Evolutionary conservation across 2,888 invertebrate species (phyloP).

Genomic region (Saturnia pavonia): DNA sequence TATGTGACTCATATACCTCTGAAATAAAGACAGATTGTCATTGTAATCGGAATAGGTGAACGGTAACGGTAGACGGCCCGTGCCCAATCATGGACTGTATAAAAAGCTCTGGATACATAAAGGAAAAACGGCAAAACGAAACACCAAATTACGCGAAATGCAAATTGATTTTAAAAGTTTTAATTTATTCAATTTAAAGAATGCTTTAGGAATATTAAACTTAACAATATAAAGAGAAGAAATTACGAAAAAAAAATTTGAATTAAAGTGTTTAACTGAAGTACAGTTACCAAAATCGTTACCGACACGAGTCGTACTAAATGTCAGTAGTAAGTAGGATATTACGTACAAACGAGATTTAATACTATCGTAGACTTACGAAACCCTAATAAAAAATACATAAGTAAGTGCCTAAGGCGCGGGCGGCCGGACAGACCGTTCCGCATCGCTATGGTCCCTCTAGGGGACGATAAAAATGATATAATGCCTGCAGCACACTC

Average conservation of each 20-base stretch:
- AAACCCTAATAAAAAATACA: slow-evolving; percentile 64
- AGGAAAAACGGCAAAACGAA: not conserved
- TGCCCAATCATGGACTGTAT: no score
- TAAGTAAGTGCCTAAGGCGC: slow-evolving; percentile 49
- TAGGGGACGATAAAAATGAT: slow-evolving; percentile 68
- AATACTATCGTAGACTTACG: slow-evolving; percentile 51
- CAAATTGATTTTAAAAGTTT: not conserved
- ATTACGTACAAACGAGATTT: slow-evolving; percentile 36
- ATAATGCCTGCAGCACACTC: slow-evolving; percentile 56
- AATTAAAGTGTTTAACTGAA: not conserved
- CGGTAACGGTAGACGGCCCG: no score
- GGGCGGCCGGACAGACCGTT: slow-evolving; percentile 51
- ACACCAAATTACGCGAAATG: not conserved
- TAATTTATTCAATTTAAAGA: not conserved
- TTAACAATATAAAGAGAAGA: not conserved
- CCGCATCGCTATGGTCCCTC: slow-evolving; percentile 52
- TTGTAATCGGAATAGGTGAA: no score
- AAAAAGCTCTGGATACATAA: not conserved
- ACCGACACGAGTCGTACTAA: not conserved
- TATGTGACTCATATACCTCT: no score
- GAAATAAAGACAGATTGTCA: no score
- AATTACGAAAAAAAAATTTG: not conserved
- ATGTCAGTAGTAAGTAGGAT: slow-evolving; percentile 15
- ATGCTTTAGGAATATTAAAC: not conserved
- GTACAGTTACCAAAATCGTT: not conserved